These are phyloP conservation scores for Lepus townsendii DNA, from an alignment of 2,797 vertebrate genomes.

Conservation along the genomic window DNA sequence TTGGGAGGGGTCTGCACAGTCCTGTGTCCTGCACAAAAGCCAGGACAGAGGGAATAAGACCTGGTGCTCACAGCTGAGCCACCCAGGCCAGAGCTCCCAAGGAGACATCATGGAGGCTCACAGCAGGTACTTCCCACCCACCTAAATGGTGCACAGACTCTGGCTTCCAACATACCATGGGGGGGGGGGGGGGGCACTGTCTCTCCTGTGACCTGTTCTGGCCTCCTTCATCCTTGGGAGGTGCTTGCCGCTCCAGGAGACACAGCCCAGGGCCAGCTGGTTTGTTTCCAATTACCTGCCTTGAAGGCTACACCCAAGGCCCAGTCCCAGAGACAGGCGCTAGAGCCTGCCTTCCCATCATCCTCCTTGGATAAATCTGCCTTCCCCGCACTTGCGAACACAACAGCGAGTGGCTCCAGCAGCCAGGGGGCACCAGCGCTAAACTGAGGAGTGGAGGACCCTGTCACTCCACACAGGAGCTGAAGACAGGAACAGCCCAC, in stretches of 20 bases:
- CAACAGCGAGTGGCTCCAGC: neutral
- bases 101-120: neutral
- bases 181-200: neutral
- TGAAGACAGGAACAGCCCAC: neutral
- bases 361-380: neutral
- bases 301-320: neutral
- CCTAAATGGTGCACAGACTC: neutral
- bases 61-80: neutral
- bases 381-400: rapidly evolving
- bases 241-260: neutral
- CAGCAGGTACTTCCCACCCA: too few species aligned
- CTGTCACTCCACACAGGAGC: rapidly evolving
- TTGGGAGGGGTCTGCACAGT: too few species aligned
- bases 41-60: neutral
- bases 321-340: neutral
- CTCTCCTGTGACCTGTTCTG: conserved; percentile 33
- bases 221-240: neutral
- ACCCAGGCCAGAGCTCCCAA: neutral
- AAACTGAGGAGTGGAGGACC: neutral
- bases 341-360: neutral
- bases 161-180: neutral
- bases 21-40: neutral
- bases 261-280: neutral
- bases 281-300: neutral
- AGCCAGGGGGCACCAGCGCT: neutral